Evolutionary conservation across 2,113 vertebrate genomes (phyloP), one percentile per base, ranked within the genome.

Genomic region (Orycteropus afer): DNA sequence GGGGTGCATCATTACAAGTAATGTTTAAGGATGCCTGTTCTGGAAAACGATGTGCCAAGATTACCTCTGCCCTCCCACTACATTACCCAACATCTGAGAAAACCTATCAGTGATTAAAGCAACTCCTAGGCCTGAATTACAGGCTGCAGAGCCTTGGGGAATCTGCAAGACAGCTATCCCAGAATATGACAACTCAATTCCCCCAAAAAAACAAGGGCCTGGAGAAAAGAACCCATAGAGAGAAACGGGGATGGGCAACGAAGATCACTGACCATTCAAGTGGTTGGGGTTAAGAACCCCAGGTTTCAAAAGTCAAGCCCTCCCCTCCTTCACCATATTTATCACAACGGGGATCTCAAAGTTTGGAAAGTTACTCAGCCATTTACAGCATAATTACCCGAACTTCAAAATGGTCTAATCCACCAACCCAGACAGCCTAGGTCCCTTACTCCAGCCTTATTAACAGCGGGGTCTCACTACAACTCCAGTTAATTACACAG

Each of bases 371-470:
- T 84, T 96, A 96, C 74, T 93, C 81, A 59, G 90, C 29, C 90
- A 95, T 97, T 96, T 96, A 95, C 78, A 96, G 86, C 88, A 47
- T 95, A 95, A 97, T 96, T 94, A 96, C 89, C 86, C 80, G 81
- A 95, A 97, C 96, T 97, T 97, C 93, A 96, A 96, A 97, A 96
- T 90, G 80, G 57, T 86, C 95, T 95, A 93, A 89, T 94, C 95
- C 85, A 97, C 86, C 96, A 92, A 91, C 37, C 90, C 34, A 55
- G 86, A n/a, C 90, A 88, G 73, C 40, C 76, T 73, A 29, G 79
- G 84, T 91, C 73, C 78, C 81, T 83, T 53, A 89, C 59, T 88
- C 86, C 34, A 55, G 87, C 79, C 89, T 94, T 89, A 85, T 81
- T 94, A 95, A 93, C 83, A 84, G 53, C 8, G 4, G 90, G 42